phyloP scores from a whole-genome alignment of 2,113 vertebrate species.

The Benitochromis conjunctus region DNA sequence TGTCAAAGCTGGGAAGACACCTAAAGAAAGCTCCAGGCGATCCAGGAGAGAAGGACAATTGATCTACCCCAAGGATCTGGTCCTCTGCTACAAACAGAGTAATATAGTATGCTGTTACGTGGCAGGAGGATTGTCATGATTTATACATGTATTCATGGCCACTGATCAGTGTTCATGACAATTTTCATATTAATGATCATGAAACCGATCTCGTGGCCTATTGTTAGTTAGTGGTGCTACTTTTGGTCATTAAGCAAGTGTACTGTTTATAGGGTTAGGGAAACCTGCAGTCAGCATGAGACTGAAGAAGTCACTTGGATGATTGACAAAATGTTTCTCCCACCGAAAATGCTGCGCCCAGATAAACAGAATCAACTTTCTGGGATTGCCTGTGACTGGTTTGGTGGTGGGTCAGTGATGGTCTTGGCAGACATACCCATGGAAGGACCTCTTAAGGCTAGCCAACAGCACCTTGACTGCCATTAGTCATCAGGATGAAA shows the following conservation, averaged over 20 bases:
- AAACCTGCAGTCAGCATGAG: neutral
- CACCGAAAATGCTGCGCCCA: neutral
- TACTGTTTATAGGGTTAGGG: neutral
- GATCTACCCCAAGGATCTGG: neutral
- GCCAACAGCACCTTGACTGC: neutral
- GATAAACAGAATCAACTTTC: neutral
- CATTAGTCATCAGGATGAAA: neutral
- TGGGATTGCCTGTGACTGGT: neutral
- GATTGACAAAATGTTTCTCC: neutral
- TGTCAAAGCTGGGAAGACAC: neutral
- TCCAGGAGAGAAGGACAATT: neutral
- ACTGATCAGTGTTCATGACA: neutral
- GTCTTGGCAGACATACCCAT: neutral
- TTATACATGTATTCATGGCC: neutral
- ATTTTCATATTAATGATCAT: neutral
- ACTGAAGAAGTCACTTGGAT: neutral
- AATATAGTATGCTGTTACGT: neutral
- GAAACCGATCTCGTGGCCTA: neutral
- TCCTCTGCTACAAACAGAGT: neutral
- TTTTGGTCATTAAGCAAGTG: neutral
- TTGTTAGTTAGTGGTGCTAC: neutral
- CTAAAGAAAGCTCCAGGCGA: neutral
- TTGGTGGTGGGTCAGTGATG: neutral
- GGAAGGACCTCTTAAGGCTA: neutral
- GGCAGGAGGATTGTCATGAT: neutral